phyloP scores from a whole-genome alignment of 2,113 vertebrate species.

The Fulica atra region DNA sequence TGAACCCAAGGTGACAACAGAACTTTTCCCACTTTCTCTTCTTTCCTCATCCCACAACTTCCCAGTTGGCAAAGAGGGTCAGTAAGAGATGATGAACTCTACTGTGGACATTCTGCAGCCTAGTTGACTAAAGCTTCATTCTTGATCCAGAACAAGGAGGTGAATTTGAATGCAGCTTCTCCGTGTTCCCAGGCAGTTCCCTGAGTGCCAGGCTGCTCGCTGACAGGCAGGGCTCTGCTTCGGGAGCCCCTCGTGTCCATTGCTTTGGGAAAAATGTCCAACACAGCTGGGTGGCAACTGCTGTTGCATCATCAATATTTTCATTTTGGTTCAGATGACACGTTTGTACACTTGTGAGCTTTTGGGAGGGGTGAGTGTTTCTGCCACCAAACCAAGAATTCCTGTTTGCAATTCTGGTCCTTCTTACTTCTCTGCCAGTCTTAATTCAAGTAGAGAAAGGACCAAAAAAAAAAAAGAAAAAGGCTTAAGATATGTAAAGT shows the following conservation, averaged over 20 bases:
- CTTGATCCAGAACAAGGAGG: neutral
- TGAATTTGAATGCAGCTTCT: neutral
- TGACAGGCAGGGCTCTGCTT: neutral
- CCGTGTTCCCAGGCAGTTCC: neutral
- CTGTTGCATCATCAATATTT: neutral
- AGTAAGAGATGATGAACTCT: neutral
- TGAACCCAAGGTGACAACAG: neutral
- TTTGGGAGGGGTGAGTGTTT: neutral
- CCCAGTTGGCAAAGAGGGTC: neutral
- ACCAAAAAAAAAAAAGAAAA: fast-evolving
- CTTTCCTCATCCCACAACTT: neutral
- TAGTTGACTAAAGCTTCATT: neutral
- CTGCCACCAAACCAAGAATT: neutral
- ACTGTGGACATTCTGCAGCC: neutral
- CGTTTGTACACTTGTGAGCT: neutral
- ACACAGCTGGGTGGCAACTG: fast-evolving
- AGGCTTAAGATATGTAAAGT: neutral
- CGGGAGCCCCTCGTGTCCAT: neutral
- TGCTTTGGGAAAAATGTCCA: neutral
- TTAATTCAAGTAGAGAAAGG: neutral
- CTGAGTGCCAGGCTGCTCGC: neutral
- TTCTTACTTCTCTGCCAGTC: neutral
- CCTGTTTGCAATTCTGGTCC: neutral
- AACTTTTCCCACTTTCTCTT: neutral
- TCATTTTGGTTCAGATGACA: neutral